These are phyloP conservation scores for Pomacea maculata DNA, from an alignment of 1,140 invertebrate genomes.

Conservation along the genomic window DNA sequence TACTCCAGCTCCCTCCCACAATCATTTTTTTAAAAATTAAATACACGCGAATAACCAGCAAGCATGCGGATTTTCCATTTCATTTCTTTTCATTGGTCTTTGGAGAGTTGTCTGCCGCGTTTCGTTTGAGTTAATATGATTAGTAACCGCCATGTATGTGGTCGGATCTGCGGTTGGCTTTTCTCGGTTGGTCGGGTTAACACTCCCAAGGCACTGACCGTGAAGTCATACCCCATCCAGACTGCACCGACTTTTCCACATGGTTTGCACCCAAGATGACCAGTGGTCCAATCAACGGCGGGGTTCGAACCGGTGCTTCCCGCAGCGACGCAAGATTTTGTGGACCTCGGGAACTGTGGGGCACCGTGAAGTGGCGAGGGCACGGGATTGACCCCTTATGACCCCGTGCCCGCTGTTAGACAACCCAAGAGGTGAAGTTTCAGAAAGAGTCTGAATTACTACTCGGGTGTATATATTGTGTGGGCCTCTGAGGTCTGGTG, in stretches of 20 bases:
- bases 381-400: too few relatives aligned
- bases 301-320: background rate
- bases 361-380: too few relatives aligned
- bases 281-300: background rate
- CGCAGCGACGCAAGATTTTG: too few relatives aligned
- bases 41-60: background rate
- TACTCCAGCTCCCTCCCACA: background rate
- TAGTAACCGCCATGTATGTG: background rate
- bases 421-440: too few relatives aligned
- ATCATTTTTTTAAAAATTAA: too few relatives aligned
- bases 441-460: too few relatives aligned
- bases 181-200: background rate
- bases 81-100: background rate
- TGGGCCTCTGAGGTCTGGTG: too few relatives aligned
- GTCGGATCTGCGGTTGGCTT: too few relatives aligned
- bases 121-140: conserved; percentile 11
- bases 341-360: too few relatives aligned
- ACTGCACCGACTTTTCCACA: background rate
- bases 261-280: background rate
- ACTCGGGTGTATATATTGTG: too few relatives aligned
- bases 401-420: too few relatives aligned
- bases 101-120: background rate
- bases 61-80: background rate
- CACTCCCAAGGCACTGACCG: background rate
- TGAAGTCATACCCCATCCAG: background rate